Base-by-base conservation (phyloP, 1,140 invertebrate species). In the Pseudachorutes palmiensis region DNA sequence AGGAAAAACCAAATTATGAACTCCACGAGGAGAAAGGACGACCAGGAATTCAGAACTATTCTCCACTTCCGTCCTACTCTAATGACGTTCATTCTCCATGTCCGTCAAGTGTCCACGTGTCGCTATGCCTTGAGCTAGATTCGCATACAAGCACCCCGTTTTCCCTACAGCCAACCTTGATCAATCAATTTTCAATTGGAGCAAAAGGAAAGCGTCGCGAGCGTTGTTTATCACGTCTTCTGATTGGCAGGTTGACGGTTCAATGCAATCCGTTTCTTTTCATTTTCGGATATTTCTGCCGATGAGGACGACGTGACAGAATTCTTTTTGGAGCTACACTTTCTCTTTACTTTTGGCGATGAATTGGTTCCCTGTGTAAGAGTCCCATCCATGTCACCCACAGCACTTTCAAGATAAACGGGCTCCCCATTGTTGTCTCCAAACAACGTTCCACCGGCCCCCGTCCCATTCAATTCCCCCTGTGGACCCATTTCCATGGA, bases 1-100 rank as follows among this genome's bases (percentile, higher is more conserved):
- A 55, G 51, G 51, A 55, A 55, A 55, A 55, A 55, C 51, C 24
- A 55, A 45, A 45, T 45, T 45, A 55, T 55, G 51, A 24, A 55
- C 51, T 55, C 19, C 36, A 5, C 19, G 5, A 41, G 5, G 36
- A 41, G 36, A 41, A 41, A 41, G 19, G 36, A 5, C 36, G 5
- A 41, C 5, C 5, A 5, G 36, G 36, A 41, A 41, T 41, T 41
- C 36, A 41, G 5, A 19, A 41, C 36, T 19, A 41, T 41, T 41
- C 19, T 41, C 36, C 36, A 5, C 36, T 5, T 41, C 5, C 36
- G 19, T 41, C 19, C 19, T 19, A 5, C 5, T 41, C 19, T 41
- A 9, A 9, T 41, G 36, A 9, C 36, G 5, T 41, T 5, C 19
- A 9, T 5, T 41, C 36, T 41, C 36, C 36, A 9, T 19, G 5